Evolutionary conservation across 2,113 vertebrate genomes (phyloP), one percentile per base, ranked within the genome.

Genomic region (Cyanocitta stelleri): DNA sequence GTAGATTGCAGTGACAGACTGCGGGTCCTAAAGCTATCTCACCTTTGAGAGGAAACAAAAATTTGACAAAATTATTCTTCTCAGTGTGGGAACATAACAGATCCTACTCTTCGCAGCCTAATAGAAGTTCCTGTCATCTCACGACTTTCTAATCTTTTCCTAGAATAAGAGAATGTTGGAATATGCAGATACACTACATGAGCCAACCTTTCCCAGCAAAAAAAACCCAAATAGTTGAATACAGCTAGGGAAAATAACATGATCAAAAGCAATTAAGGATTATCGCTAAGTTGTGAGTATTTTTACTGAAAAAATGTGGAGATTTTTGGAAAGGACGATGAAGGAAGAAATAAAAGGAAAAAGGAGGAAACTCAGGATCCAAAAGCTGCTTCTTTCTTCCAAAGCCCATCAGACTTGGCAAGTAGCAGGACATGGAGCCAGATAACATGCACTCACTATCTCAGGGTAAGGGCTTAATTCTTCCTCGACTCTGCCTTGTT

Each of bases 381-480:
- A 67, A n/a, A 81, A 66, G 26, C 16, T 75, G 16, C 23, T 67
- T 55, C 52, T 49, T 56, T 43, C 52, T 85, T 52, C 20, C 18
- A 64, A 79, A 29, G n/a, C 11, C 24, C 19, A 29, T n/a, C 29
- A 44, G 62, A 61, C 10, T 51, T 4, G 16, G 21, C 33, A 84
- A 83, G 18, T 22, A 61, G 32, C 5, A 61, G 20, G 59, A 63
- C 23, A 48, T 1, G 4, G 26, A 84, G 16, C 5, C 44, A 76
- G 33, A 43, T 6, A 80, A 54, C 35, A 51, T 0, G 12, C 11
- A 54, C 0, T 1, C 22, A 12, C 22, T 86, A 7, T 13, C 20
- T 41, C 66, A 66, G 7, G 3, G 8, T 18, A 69, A 66, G 14
- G 27, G 18, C 11, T 73, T 78, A 49, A 62, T 78, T 33, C 27